A percentile compares a stretch with the other conserved stretches of the same genome.
Evolutionary conservation across 2,797 vertebrate genomes (phyloP).

Genomic region (Sphenodon punctatus): DNA sequence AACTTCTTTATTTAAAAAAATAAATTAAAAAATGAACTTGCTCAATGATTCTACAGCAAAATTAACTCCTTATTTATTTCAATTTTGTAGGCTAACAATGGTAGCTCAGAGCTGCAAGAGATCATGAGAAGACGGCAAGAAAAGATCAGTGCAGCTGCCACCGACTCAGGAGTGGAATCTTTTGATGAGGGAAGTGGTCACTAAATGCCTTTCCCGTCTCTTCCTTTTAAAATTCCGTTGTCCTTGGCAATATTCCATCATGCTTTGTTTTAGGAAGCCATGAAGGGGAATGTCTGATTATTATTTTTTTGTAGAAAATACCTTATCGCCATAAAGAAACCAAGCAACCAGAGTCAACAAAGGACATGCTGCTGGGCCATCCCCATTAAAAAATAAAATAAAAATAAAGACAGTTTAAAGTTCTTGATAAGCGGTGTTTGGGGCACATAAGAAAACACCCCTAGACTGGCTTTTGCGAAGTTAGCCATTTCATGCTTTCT

Average conservation of each 20-base stretch:
- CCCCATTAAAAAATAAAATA: background rate
- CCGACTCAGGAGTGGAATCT: constrained; percentile 95
- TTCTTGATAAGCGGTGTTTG: constrained; percentile 15
- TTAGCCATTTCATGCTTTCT: constrained; percentile 1
- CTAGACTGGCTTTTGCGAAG: background rate
- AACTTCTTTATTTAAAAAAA: no score
- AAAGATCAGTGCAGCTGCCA: constrained; percentile 87
- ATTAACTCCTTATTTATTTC: background rate
- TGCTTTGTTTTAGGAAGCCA: constrained; percentile 76
- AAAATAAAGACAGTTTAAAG: background rate
- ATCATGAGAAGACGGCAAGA: constrained; percentile 96
- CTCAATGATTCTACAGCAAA: no score
- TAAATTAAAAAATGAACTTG: no score
- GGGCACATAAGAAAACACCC: background rate
- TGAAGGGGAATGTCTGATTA: constrained; percentile 58
- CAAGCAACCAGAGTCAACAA: constrained; percentile 13
- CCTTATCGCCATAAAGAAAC: constrained; percentile 37
- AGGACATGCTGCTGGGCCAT: constrained; percentile 31
- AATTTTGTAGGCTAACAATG: constrained; percentile 75
- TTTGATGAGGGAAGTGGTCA: constrained; percentile 92
- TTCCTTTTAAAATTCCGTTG: constrained; percentile 14
- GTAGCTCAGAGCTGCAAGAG: constrained; percentile 92
- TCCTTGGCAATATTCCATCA: constrained; percentile 53
- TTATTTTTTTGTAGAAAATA: constrained; percentile 18
- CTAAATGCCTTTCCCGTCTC: constrained; percentile 67